Percentiles rank a stretch among this genome's conserved stretches.
phyloP scores from a whole-genome alignment of 2,113 vertebrate species.

The Ceuthmochares aereus region DNA sequence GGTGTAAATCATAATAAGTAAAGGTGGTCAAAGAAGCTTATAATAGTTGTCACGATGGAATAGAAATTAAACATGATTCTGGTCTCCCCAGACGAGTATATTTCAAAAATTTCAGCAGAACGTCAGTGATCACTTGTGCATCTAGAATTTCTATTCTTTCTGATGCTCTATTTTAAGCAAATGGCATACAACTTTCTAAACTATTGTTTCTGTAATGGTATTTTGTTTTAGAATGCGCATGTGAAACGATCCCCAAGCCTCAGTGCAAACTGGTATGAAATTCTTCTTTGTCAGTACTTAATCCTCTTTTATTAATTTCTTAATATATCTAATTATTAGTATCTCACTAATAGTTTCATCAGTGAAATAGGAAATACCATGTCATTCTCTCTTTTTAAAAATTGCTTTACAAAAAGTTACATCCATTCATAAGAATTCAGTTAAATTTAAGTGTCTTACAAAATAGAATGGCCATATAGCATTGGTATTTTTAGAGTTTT shows the following conservation, averaged over 20 bases:
- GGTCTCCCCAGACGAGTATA: background rate
- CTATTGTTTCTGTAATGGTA: background rate
- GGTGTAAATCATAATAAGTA: background rate
- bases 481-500: background rate
- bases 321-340: background rate
- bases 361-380: background rate
- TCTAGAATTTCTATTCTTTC: background rate
- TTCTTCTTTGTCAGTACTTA: background rate
- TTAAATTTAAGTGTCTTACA: background rate
- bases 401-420: background rate
- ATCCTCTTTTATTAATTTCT: background rate
- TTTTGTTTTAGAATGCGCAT: slow-evolving; percentile 89
- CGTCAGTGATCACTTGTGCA: background rate
- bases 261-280: slow-evolving; percentile 88
- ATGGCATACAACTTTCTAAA: background rate
- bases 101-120: background rate
- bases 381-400: background rate
- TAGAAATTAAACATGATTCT: background rate
- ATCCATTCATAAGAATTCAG: background rate
- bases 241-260: slow-evolving; percentile 85
- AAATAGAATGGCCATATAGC: background rate
- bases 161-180: background rate
- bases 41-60: background rate
- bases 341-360: background rate
- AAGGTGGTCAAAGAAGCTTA: background rate